Evolutionary conservation across 2,888 invertebrate species (phyloP).

Genomic region (Amphipoea lucens): DNA sequence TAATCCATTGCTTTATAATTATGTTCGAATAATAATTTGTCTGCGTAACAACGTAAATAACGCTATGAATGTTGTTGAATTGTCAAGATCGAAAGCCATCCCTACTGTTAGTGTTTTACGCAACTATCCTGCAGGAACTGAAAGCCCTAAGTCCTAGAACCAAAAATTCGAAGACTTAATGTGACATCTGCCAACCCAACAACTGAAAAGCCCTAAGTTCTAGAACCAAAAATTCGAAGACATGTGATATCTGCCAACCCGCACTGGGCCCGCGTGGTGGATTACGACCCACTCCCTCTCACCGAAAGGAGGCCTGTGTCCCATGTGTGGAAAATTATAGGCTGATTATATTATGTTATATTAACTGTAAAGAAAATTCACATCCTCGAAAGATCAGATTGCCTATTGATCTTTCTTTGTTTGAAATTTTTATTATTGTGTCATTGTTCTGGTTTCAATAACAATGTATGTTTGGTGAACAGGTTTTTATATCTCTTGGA

Average conservation of each 20-base stretch:
- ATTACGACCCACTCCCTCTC: too few relatives aligned
- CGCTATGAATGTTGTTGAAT: not conserved
- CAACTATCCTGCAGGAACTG: not conserved
- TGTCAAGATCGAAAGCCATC: not conserved
- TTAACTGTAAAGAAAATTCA: not conserved
- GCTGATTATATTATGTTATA: too few relatives aligned
- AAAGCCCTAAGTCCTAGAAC: not conserved
- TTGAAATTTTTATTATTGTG: not conserved
- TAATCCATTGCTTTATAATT: not conserved
- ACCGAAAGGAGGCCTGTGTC: too few relatives aligned
- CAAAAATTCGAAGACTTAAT: too few relatives aligned
- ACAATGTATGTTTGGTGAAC: slow-evolving; percentile 3
- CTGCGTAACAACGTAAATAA: not conserved
- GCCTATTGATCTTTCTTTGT: slow-evolving; percentile 27
- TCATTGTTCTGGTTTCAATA: slow-evolving; percentile 13
- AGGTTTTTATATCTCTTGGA: slow-evolving; percentile 26
- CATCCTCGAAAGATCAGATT: slow-evolving; percentile 10
- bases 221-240: too few relatives aligned
- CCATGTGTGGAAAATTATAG: too few relatives aligned
- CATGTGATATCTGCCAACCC: too few relatives aligned
- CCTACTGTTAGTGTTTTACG: not conserved
- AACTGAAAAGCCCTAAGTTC: too few relatives aligned
- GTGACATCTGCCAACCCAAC: too few relatives aligned
- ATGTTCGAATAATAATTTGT: not conserved
- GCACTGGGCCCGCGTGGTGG: too few relatives aligned